These are phyloP conservation scores for Scylla paramamosain DNA, from an alignment of 1,140 invertebrate species.

Conservation along the genomic window DNA sequence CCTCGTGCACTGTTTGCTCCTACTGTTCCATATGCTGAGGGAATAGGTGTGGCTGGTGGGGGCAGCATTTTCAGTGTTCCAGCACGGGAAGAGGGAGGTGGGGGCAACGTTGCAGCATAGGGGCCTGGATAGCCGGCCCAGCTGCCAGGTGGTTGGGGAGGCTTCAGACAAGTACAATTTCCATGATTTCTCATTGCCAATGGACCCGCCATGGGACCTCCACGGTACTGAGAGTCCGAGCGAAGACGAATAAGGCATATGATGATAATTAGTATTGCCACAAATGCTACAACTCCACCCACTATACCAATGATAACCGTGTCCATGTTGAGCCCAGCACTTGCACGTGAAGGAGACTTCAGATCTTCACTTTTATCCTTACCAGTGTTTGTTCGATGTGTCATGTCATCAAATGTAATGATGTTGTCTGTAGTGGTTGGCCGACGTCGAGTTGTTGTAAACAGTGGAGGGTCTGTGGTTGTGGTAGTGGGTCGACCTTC, in stretches of 20 bases:
- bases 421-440: constrained; percentile 71
- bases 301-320: constrained; percentile 95
- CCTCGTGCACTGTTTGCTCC: constrained; percentile 77
- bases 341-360: constrained; percentile 61
- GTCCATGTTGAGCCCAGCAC: constrained; percentile 87
- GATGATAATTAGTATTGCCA: constrained; percentile 92
- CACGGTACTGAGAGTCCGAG: constrained; percentile 85
- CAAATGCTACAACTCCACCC: constrained; percentile 93
- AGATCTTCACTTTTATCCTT: constrained; percentile 63
- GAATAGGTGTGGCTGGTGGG: constrained; percentile 77
- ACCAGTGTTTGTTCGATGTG: constrained; percentile 50
- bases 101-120: constrained; percentile 75
- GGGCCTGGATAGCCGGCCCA: constrained; percentile 78
- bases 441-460: constrained; percentile 82
- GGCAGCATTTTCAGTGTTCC: constrained; percentile 76
- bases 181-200: constrained; percentile 80
- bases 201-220: constrained; percentile 84
- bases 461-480: constrained; percentile 88
- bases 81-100: constrained; percentile 79
- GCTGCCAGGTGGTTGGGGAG: constrained; percentile 77
- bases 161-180: constrained; percentile 80
- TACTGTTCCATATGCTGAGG: constrained; percentile 78
- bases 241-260: constrained; percentile 87
- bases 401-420: constrained; percentile 70
- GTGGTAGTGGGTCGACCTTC: constrained; percentile 81